Percentiles rank a stretch among this genome's conserved stretches.
Conservation (phyloP, 2,113 vertebrate species). For the Polyodon spathula region DNA sequence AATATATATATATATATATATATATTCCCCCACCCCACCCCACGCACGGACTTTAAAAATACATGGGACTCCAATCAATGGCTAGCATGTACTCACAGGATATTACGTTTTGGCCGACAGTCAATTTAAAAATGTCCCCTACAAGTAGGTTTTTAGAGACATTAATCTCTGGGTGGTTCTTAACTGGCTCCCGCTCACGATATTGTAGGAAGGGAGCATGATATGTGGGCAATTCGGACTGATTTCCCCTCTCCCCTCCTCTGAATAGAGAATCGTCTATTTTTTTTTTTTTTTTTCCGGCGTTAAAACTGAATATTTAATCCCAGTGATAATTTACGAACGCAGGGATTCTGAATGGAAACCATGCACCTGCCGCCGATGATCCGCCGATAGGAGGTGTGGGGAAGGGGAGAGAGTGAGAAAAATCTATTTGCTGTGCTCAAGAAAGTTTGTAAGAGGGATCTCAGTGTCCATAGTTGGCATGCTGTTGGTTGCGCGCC, state of each 20-base stretch:
- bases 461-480: slow-evolving; percentile 30
- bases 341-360: neutral
- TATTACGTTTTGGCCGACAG: slow-evolving; percentile 47
- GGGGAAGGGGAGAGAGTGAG: slow-evolving; percentile 16
- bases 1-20: too few relatives aligned
- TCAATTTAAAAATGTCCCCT: slow-evolving; percentile 42
- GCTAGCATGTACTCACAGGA: slow-evolving; percentile 44
- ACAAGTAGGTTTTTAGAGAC: slow-evolving; percentile 17
- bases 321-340: neutral
- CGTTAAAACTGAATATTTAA: neutral
- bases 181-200: neutral
- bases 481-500: slow-evolving; percentile 20
- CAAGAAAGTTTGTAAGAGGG: slow-evolving; percentile 19
- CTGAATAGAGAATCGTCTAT: neutral
- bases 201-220: neutral
- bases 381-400: neutral
- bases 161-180: slow-evolving; percentile 28
- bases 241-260: neutral
- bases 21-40: too few relatives aligned
- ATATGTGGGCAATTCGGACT: neutral
- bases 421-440: neutral
- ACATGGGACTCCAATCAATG: slow-evolving; percentile 40
- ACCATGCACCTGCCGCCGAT: neutral
- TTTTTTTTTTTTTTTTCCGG: neutral
- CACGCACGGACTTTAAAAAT: too few relatives aligned